Base-by-base conservation (phyloP, 1,140 invertebrate genomes). In the Dreissena rostriformis region DNA sequence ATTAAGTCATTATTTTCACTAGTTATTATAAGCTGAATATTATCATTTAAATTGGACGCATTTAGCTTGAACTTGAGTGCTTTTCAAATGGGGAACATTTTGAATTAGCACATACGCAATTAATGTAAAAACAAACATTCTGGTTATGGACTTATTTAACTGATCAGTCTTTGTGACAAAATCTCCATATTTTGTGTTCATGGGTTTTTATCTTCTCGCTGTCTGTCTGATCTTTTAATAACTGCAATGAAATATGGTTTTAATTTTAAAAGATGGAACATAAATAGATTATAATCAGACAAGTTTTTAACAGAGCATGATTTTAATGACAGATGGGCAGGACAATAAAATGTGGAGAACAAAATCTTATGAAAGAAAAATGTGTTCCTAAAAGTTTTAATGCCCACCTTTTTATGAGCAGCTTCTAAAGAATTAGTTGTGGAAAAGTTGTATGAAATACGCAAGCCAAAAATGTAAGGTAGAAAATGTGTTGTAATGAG, bases 61-160 rank as follows among this genome's bases (percentile, higher is more conserved):
- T 82, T 53, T 66, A 67, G 24, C n/a, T 29, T 29, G 22, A 39
- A 26, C 53, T 55, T 55, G 75, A 74, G 71, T 74, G 71, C 63
- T 73, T 75, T 66, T 51, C 57, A 63, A 82, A 65, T 67, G 75
- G 68, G 55, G 80, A 68, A 67, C 80, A 63, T 82, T 63, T 67
- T 82, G 71, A 71, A 82, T 75, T 55, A 73, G 72, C 57, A 55
- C 57, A 22, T 10, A 55, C 24, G 80, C 72, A 82, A 82, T 82
- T 82, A 82, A 75, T 63, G 26, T 75, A 82, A 82, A 82, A 75
- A 82, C 80, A 82, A 82, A 82, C 80, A 82, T 82, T 29, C n/a
- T n/a, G 39, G 70, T 52, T 82, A 74, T 66, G 66, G 71, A 82
- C 55, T 67, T 82, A 75, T 67, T 67, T 74, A 28, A 82, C 65